Conservation (phyloP, 2,888 invertebrate species). For the Tribolium freemani region DNA sequence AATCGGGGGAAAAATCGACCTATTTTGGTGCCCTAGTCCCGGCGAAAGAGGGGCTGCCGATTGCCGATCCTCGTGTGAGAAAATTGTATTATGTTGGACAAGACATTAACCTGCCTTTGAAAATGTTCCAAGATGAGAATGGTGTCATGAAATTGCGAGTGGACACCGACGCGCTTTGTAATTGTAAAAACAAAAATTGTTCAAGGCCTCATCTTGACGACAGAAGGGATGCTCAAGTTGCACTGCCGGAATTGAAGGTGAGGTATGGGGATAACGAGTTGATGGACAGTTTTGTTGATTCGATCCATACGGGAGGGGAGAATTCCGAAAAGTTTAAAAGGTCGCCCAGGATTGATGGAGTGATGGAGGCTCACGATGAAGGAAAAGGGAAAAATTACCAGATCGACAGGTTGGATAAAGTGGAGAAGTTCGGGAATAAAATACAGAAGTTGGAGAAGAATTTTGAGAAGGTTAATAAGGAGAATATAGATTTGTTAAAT, state of each 20-base stretch:
- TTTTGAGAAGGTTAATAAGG: conserved; percentile 48
- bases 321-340: conserved; percentile 23
- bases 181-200: conserved; percentile 56
- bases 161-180: conserved; percentile 64
- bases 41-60: background rate
- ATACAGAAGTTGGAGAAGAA: conserved; percentile 50
- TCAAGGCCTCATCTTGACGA: conserved; percentile 49
- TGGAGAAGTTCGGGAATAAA: conserved; percentile 51
- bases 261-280: conserved; percentile 10
- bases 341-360: conserved; percentile 19
- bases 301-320: conserved; percentile 1
- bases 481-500: conserved; percentile 49
- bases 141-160: conserved; percentile 63
- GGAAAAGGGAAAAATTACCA: background rate
- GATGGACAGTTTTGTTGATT: conserved; percentile 11
- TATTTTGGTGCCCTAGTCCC: conserved; percentile 36
- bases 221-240: background rate
- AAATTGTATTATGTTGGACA: conserved; percentile 62
- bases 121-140: conserved; percentile 59
- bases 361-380: background rate
- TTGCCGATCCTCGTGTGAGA: conserved; percentile 21
- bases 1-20: conserved; percentile 1
- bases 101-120: conserved; percentile 65
- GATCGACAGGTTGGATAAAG: conserved; percentile 38
- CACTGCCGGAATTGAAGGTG: conserved; percentile 10